Evolutionary conservation across 1,140 invertebrate genomes (phyloP), one percentile per base, ranked within the genome.

Genomic region (Trichoplusia ni): DNA sequence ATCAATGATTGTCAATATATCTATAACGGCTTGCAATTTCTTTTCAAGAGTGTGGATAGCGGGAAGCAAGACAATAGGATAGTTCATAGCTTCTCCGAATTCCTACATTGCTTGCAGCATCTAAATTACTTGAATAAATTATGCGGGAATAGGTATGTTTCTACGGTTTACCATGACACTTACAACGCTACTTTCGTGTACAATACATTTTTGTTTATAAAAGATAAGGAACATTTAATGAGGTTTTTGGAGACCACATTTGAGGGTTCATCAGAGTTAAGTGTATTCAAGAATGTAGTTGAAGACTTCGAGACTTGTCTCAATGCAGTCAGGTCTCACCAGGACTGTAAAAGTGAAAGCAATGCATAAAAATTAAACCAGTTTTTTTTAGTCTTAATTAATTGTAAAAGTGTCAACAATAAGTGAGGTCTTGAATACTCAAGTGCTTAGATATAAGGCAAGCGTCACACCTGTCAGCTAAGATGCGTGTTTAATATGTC

Each of bases 51-150:
- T 3, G 25, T 31, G 7, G 8, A 58, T 11, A 13, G 4, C 1
- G 2, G 11, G 0, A 44, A 44, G 5, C 44, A 44, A 21, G 4
- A 58, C 13, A 13, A 1, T 19, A n/a, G 27, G 5, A 23, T 66
- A 3, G 40, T 78, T n/a, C 73, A 75, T 7, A 56, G 29, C n/a
- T 58, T 78, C 1, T 58, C 68, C 0, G 75, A 75, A 49, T 75
- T 75, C 16, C 64, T 69, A 38, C 75, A 78, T 54, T 75, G 75
- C 35, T 58, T 78, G 56, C 70, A 78, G 33, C 68, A 73, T 44
- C 69, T 78, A 56, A 78, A 78, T 58, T 73, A 71, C 54, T 60
- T 78, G 11, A 78, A 78, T 27, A 71, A 58, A 23, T n/a, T 78
- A 2, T 73, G 70, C 31, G 75, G 69, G 2, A 51, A 69, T 16